Base-by-base conservation (phyloP, 2,888 invertebrate species). In the Drosophila infuscata region DNA sequence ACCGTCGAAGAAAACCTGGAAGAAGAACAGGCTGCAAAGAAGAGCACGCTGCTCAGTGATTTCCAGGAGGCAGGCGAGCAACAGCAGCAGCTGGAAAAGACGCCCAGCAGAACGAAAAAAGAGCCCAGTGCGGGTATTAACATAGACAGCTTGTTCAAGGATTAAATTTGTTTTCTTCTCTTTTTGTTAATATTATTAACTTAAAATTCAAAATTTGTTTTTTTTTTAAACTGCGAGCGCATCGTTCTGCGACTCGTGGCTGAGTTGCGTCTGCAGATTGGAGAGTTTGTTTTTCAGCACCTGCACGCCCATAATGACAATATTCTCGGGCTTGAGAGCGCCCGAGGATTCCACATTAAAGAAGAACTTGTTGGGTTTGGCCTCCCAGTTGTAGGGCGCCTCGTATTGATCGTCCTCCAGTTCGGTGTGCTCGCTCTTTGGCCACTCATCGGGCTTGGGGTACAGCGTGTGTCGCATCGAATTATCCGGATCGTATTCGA, bases 401-500 rank as follows among this genome's bases (percentile, higher is more conserved):
- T 99, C 98, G 94, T 96, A 96, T 92, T 97, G 97, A 91, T 97
- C 97, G 88, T 99, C 98, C 77, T 97, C 97, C 20, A 99, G 93
- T 93, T 99, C 98, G 12, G 97, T 96, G 92, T 98, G 98, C 94
- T 99, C 99, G 94, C 99, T 99, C 93, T 98, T 99, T 0, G 99
- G 99, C 99, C 99, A 99, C 93, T 99, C 99, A 90, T 99, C 99
- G 4, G 99, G 99, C 92, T 98, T 99, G 0, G 99, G 99, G 88
- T 95, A 99, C 41, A 98, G 94, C 3, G 99, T 99, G 91, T 99
- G 99, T 48, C 98, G 94, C 95, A 99, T 97, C 0, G 97, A 94
- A 94, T 99, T 99, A 92, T 99, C 99, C 0, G 99, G 99, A 94
- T 99, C 99, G 94, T 99, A 99, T 93, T 99, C 99, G 93, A 99